A percentile compares a stretch with the other conserved stretches of the same genome.
Conservation (phyloP, 2,888 invertebrate genomes). For the Augochlorella aurata region DNA sequence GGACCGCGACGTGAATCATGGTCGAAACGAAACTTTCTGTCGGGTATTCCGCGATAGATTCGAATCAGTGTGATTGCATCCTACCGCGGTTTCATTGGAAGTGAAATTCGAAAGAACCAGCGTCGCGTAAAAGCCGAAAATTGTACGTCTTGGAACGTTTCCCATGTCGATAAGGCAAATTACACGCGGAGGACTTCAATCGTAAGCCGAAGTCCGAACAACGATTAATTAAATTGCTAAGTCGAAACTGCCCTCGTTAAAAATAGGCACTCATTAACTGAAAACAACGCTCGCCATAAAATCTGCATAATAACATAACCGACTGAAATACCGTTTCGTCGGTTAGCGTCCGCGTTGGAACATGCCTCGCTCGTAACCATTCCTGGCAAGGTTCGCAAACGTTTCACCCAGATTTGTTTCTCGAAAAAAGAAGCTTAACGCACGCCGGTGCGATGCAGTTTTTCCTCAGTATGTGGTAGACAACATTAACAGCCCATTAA, state of each 20-base stretch:
- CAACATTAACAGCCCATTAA: background rate
- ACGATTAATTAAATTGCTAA: conserved; percentile 38
- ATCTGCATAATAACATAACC: conserved; percentile 49
- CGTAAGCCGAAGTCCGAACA: background rate
- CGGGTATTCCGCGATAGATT: background rate
- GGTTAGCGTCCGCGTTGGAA: conserved; percentile 1
- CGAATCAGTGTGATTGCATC: background rate
- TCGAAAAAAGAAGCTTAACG: background rate
- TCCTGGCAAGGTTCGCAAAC: conserved; percentile 1
- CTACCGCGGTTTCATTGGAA: background rate
- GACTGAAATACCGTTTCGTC: conserved; percentile 34
- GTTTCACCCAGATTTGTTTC: conserved; percentile 10
- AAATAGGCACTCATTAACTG: conserved; percentile 35
- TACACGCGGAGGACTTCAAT: background rate
- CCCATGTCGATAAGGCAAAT: background rate
- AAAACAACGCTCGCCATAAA: conserved; percentile 39
- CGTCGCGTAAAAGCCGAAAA: background rate
- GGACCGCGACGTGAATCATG: conserved; percentile 28
- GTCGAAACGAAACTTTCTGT: conserved; percentile 17
- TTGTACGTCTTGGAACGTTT: background rate
- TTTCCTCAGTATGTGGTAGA: background rate
- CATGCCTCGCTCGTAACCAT: background rate
- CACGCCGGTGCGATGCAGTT: too few species aligned
- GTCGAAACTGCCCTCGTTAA: conserved; percentile 20
- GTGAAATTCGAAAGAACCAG: background rate